These are phyloP conservation scores for Chaetophractus vellerosus DNA, from an alignment of 2,797 vertebrate species.

Conservation along the genomic window DNA sequence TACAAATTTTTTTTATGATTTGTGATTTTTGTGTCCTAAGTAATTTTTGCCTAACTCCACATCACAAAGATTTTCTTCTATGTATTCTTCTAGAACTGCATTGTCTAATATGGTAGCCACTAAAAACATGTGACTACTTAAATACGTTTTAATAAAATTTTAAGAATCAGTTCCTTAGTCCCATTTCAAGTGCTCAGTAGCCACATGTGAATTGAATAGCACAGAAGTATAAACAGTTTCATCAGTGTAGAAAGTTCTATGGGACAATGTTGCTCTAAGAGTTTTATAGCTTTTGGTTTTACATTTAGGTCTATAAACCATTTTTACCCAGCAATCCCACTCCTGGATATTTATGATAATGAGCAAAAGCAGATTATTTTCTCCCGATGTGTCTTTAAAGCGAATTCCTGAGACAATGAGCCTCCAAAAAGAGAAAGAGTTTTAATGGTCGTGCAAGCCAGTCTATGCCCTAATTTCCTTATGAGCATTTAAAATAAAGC, in stretches of 20 bases:
- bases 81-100: conserved; percentile 3
- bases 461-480: too few species aligned
- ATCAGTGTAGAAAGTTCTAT: neutral
- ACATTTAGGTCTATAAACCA: neutral
- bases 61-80: neutral
- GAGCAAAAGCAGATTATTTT: too few species aligned
- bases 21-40: neutral
- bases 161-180: neutral
- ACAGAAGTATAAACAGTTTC: neutral
- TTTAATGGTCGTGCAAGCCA: too few species aligned
- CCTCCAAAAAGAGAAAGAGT: too few species aligned
- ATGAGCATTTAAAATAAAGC: too few species aligned
- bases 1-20: neutral
- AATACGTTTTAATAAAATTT: conserved; percentile 17
- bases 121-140: neutral
- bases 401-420: too few species aligned
- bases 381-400: too few species aligned
- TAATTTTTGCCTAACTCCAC: neutral
- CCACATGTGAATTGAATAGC: neutral
- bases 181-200: neutral
- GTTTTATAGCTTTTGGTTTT: neutral
- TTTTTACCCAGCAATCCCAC: neutral
- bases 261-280: neutral
- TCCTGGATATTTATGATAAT: neutral
- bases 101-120: neutral